A percentile compares a stretch with the other conserved stretches of the same genome.
Conservation (phyloP, 2,797 vertebrate species). For the Heteromormyrus szaboi region DNA sequence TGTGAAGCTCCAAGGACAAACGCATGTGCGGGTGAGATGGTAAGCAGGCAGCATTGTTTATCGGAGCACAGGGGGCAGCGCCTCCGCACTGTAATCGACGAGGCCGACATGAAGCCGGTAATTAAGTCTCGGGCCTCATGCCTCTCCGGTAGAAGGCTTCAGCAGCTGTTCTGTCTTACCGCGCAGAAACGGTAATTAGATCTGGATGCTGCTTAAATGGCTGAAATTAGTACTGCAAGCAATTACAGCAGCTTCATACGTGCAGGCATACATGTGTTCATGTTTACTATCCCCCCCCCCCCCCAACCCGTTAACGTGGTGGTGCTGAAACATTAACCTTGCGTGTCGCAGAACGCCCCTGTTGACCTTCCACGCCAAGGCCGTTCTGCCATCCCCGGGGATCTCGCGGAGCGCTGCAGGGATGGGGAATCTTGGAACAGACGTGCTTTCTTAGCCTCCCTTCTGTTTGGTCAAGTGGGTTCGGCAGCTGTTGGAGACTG, state of each 20-base stretch:
- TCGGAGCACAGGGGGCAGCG: not conserved
- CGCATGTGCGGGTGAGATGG: not conserved
- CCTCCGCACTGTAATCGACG: not conserved
- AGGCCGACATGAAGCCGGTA: not conserved
- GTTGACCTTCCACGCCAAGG: not conserved
- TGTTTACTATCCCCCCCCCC: not conserved
- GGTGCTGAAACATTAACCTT: not conserved
- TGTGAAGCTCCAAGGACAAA: not conserved
- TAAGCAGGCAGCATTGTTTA: not conserved
- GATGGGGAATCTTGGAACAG: not conserved
- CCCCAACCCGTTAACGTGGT: not conserved
- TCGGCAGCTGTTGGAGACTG: not conserved
- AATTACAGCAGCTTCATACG: not conserved
- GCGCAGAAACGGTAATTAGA: conserved; percentile 24
- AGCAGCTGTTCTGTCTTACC: conserved; percentile 11
- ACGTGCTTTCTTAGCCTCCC: not conserved
- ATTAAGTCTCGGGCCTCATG: not conserved
- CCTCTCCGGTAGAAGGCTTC: not conserved
- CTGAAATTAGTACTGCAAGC: conserved; percentile 26
- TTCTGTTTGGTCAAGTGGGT: not conserved
- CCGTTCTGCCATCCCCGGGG: not conserved
- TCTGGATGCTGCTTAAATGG: conserved; percentile 23
- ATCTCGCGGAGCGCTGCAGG: not conserved
- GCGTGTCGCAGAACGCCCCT: not conserved
- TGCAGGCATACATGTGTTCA: not conserved